Percentiles rank a stretch among this genome's conserved stretches.
These are phyloP conservation scores for Belgica antarctica DNA, from an alignment of 2,888 invertebrate species.

Conservation along the genomic window DNA sequence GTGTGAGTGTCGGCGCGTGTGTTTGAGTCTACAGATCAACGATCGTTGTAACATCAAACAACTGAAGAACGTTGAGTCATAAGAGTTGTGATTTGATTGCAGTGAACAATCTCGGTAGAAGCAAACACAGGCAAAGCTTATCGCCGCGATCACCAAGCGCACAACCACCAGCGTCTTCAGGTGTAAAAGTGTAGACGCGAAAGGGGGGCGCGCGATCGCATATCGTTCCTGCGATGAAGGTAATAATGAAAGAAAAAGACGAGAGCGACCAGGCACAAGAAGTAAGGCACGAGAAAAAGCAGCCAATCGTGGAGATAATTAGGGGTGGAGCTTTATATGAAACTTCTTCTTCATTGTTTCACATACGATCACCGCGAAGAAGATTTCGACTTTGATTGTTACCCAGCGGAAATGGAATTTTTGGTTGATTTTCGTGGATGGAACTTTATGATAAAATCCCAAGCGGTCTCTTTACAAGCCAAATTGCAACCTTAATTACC, in stretches of 20 bases:
- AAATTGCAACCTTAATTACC: no score
- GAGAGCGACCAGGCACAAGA: conserved; percentile 7
- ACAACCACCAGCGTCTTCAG: conserved; percentile 5
- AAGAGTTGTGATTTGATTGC: not conserved
- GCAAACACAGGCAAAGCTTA: not conserved
- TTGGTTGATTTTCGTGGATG: conserved; percentile 9
- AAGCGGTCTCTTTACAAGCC: no score
- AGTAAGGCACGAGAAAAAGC: conserved; percentile 34
- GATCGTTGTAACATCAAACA: conserved; percentile 4
- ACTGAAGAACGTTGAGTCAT: conserved; percentile 15
- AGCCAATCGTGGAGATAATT: conserved; percentile 44
- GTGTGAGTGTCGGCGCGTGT: not conserved
- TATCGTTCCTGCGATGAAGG: conserved; percentile 24
- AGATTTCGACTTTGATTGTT: conserved; percentile 13
- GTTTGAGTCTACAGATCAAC: not conserved
- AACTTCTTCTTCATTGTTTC: conserved; percentile 4
- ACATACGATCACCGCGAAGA: conserved; percentile 16
- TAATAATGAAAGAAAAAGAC: conserved; percentile 32
- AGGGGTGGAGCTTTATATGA: conserved; percentile 40
- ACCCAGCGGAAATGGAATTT: conserved; percentile 16
- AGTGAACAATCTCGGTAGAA: not conserved
- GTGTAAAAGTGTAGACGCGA: not conserved
- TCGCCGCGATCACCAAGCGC: not conserved
- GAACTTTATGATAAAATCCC: conserved; percentile 12
- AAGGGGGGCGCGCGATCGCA: conserved; percentile 29